Evolutionary conservation across 2,113 vertebrate genomes (phyloP), one percentile per base, ranked within the genome.

Genomic region (Miniopterus natalensis): DNA sequence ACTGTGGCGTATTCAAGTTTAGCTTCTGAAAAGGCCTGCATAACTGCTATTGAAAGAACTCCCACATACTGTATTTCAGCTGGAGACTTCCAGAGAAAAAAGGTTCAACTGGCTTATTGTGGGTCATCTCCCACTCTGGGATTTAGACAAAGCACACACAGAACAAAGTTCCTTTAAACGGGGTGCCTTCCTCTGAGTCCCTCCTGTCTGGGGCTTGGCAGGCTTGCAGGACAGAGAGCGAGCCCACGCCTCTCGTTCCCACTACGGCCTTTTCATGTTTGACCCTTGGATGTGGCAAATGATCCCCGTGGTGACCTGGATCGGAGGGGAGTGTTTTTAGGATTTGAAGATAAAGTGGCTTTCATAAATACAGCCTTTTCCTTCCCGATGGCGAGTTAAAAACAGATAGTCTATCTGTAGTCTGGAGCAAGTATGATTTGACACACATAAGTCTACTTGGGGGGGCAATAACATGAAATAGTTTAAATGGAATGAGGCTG

Each of bases 61-160:
- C 96, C 96, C 96, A 97, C 97, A 87, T 96, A 97, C 96, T 97
- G 91, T 96, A 93, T 97, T 97, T 97, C 97, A 97, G 1, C 94
- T 84, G 74, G 93, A 94, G 94, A 94, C 85, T 84, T 63, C 57
- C 51, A 92, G 88, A 97, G 94, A 95, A 84, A 94, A 96, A 92
- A 78, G 95, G 88, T 96, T 96, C 96, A 97, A 96, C 96, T 59
- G 94, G 85, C 97, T 95, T 87, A 97, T 98, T 97, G 97, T 98
- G 92, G 96, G 96, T 90, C 94, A 74, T 96, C 97, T 97, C 97
- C 97, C 96, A 97, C 97, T 97, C 97, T 93, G 97, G 97, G 97
- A 98, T 95, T 98, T 97, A 84, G 91, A 97, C 97, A 97, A 98
- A 98, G 97, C 95, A 10, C 83, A 4, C 17, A 57, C 83, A 96